phyloP scores from a whole-genome alignment of 2,797 vertebrate species.

The Tragelaphus oryx region DNA sequence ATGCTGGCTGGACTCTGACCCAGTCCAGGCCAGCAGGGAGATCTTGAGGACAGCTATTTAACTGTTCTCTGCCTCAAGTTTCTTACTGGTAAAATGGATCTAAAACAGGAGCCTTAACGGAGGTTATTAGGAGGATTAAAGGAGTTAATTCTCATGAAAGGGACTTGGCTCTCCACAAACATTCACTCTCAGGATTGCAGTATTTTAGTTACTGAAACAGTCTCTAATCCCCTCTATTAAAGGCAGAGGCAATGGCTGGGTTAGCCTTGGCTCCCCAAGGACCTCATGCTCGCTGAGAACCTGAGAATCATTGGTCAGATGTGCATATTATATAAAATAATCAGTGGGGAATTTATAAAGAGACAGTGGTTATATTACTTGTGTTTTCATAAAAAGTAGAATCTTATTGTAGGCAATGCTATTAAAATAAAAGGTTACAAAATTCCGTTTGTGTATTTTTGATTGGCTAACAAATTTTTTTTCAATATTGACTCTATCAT shows the following conservation, averaged over 20 bases:
- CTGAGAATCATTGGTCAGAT: not conserved
- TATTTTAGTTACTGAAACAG: not conserved
- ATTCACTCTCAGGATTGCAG: not conserved
- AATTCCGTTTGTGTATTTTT: not conserved
- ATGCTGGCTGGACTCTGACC: not conserved
- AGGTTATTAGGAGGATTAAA: not conserved
- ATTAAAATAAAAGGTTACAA: constrained; percentile 27
- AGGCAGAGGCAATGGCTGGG: not conserved
- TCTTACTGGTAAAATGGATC: not conserved
- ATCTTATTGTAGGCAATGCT: not conserved
- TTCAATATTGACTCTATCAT: not conserved
- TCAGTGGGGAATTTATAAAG: not conserved
- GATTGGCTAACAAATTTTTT: not conserved
- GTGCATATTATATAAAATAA: not conserved
- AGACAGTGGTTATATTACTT: not conserved
- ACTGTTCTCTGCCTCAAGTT: not conserved
- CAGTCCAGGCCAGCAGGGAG: not conserved
- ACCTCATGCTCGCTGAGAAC: rapidly evolving
- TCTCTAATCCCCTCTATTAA: not conserved
- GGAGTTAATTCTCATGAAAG: not conserved
- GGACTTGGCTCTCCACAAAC: not conserved
- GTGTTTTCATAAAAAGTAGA: constrained; percentile 2
- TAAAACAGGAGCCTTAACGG: not conserved
- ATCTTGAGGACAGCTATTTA: not conserved
- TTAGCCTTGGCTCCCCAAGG: not conserved